These are phyloP conservation scores for Erebia epiphron DNA, from an alignment of 2,888 invertebrate species.

Conservation along the genomic window DNA sequence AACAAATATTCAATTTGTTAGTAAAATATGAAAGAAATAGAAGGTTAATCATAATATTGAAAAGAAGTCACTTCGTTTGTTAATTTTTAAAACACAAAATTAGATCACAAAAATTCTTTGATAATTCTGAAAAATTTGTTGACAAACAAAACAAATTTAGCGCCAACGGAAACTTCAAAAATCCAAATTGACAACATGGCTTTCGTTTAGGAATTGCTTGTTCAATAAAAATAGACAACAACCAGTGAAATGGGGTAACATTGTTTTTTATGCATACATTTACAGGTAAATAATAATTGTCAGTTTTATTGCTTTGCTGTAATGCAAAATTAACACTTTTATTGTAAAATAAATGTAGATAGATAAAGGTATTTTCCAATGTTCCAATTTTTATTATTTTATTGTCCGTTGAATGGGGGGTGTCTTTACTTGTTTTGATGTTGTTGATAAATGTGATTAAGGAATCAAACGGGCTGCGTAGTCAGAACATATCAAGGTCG, in stretches of 20 bases:
- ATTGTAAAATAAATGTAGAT: not conserved
- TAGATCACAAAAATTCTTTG: not conserved
- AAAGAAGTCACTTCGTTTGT: too few relatives aligned
- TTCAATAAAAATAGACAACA: not conserved
- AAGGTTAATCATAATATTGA: too few relatives aligned
- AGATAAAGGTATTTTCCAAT: not conserved
- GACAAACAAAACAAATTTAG: conserved; percentile 19
- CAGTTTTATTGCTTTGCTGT: too few relatives aligned
- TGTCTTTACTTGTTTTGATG: conserved; percentile 81
- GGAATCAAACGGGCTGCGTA: conserved; percentile 73
- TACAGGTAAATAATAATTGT: not conserved
- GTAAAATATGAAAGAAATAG: not conserved
- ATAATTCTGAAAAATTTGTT: too few relatives aligned
- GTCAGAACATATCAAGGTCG: conserved; percentile 77
- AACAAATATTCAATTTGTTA: not conserved
- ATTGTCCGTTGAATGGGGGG: conserved; percentile 52
- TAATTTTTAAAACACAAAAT: too few relatives aligned
- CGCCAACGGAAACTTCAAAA: conserved; percentile 3
- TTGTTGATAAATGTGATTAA: conserved; percentile 80
- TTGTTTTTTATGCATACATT: not conserved
- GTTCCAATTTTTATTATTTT: conserved; percentile 41
- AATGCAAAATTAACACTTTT: not conserved
- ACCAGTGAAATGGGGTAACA: not conserved
- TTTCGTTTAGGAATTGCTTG: conserved; percentile 36
- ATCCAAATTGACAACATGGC: conserved; percentile 11